Conservation (phyloP, 2,113 vertebrate species). For the Neofelis nebulosa region DNA sequence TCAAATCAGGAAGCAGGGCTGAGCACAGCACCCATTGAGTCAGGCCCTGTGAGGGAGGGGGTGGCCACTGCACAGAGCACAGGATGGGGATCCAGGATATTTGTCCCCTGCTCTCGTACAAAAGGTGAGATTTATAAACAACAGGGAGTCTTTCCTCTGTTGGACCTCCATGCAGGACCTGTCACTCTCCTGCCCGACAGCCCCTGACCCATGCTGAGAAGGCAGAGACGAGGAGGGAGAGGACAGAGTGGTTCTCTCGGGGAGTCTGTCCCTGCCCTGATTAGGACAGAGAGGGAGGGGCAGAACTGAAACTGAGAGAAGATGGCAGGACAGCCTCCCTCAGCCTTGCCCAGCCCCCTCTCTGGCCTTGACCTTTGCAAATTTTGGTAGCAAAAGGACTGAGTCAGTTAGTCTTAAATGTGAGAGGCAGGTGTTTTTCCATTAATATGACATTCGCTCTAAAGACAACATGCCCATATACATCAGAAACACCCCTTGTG, state of each 20-base stretch:
- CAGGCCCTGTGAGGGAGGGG: accelerated
- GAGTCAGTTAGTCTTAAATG: not conserved
- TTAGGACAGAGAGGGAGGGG: not conserved
- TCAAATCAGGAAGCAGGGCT: not conserved
- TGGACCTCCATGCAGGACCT: not conserved
- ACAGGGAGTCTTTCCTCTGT: not conserved
- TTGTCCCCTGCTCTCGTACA: not conserved
- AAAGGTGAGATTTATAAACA: not conserved
- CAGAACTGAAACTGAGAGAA: not conserved
- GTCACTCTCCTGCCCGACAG: not conserved
- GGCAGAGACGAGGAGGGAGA: not conserved
- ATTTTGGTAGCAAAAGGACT: not conserved
- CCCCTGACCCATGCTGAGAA: not conserved
- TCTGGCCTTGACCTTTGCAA: not conserved
- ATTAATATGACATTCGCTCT: not conserved
- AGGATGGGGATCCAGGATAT: not conserved
- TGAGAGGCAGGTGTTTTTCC: not conserved
- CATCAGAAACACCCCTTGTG: not conserved
- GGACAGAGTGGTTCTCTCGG: not conserved
- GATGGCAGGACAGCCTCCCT: not conserved
- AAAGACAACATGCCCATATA: too few relatives aligned
- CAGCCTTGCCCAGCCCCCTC: not conserved
- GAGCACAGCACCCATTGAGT: not conserved
- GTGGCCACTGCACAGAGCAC: not conserved
- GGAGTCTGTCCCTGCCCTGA: not conserved